Conservation (phyloP, 1,140 invertebrate genomes). For the Platyura marginata region DNA sequence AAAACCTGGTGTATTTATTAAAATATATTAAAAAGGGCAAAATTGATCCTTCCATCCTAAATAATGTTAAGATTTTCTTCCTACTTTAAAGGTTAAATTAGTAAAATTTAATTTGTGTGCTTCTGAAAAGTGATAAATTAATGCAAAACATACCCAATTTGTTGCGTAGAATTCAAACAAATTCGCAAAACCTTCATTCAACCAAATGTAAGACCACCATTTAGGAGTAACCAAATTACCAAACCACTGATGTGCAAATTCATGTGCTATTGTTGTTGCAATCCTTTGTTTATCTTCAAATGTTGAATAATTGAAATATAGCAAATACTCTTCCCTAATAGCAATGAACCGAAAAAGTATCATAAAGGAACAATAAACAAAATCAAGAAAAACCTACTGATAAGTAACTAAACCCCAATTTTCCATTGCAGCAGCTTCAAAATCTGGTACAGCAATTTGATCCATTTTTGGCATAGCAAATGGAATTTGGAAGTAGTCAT, state of each 20-base stretch:
- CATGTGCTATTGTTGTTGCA: not conserved
- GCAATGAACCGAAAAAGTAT: too few species aligned
- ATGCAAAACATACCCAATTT: not conserved
- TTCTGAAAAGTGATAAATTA: too few species aligned
- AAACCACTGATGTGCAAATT: slow-evolving; percentile 36
- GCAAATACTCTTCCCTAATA: slow-evolving; percentile 13
- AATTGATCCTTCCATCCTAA: too few species aligned
- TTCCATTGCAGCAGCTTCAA: slow-evolving; percentile 64
- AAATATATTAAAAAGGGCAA: too few species aligned
- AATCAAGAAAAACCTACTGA: slow-evolving; percentile 22
- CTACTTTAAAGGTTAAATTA: too few species aligned
- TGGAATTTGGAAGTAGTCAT: not conserved
- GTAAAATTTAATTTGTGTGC: too few species aligned
- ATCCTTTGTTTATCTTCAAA: not conserved
- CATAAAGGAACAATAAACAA: too few species aligned
- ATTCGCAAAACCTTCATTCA: slow-evolving; percentile 26
- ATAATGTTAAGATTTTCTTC: too few species aligned
- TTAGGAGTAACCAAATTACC: slow-evolving; percentile 38
- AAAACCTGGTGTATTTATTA: too few species aligned
- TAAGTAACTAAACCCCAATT: slow-evolving; percentile 72
- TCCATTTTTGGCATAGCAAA: not conserved
- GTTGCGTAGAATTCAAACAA: slow-evolving; percentile 11
- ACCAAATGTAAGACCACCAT: slow-evolving; percentile 16
- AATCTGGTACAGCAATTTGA: not conserved
- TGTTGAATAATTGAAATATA: slow-evolving; percentile 6